Evolutionary conservation across 37 sponge, comb jelly and placozoan species (phyloP).

Genomic region (Corticium candelabrum): DNA sequence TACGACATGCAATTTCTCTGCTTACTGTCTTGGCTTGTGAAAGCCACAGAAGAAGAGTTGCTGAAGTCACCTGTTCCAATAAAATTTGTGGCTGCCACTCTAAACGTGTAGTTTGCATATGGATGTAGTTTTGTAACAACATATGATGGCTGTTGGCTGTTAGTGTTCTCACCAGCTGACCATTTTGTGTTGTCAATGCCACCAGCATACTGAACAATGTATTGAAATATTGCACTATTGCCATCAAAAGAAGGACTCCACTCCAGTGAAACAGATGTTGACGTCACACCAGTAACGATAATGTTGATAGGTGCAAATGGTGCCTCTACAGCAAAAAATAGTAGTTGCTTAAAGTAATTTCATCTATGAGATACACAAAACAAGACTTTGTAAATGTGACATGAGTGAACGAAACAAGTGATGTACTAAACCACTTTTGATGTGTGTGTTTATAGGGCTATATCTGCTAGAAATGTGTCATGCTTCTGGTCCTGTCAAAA

Average conservation of each 20-base stretch:
- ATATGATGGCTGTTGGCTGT: no score
- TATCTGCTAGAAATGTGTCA: no score
- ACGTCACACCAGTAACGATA: not conserved
- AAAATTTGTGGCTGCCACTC: not conserved
- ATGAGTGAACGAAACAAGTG: no score
- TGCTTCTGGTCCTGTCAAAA: no score
- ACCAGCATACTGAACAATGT: not conserved
- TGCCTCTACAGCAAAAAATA: not conserved
- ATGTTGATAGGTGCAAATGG: not conserved
- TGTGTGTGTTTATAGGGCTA: no score
- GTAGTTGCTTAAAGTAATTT: no score
- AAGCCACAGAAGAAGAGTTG: conserved; percentile 8
- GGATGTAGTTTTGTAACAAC: not conserved
- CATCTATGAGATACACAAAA: no score
- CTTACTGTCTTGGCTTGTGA: conserved; percentile 43
- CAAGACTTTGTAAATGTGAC: no score
- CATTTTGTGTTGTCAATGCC: not conserved
- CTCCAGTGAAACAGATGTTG: not conserved
- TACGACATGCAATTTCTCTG: conserved; percentile 34
- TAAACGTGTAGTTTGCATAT: not conserved
- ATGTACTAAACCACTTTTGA: no score
- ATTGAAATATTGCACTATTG: not conserved
- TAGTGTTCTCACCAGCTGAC: not conserved
- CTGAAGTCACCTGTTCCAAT: not conserved
- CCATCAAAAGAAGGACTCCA: not conserved